Base-by-base conservation (phyloP, 2,888 invertebrate species). In the Mesodorylaimus sp. region DNA sequence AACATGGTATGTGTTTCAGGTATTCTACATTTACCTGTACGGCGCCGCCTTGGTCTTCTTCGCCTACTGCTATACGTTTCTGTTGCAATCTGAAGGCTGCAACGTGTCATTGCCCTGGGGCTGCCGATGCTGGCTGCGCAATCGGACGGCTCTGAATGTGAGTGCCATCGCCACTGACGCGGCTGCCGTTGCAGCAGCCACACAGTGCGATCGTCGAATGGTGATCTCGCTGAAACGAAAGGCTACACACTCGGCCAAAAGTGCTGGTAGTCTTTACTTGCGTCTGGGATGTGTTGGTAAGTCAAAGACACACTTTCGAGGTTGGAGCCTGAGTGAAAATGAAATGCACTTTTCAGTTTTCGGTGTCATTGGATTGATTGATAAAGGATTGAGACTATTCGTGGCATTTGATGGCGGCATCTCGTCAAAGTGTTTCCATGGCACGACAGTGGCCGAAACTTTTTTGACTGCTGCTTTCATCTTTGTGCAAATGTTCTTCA, bases 401-500 rank as follows among this genome's bases (percentile, higher is more conserved):
- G 79, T 83, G 43, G 88, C 87, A 73, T 87, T 91, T 68, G 91
- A 91, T 71, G 77, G 85, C 54, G 85, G 86, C 2, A 77, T 83
- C 60, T 10, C 27, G 10, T 85, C 87, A 1, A 81, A 81, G 1
- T 91, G 91, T 67, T 84, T 85, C 70, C 80, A 86, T 66, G 81
- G 88, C 53, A 73, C 89, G 52, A 79, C 82, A 57, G 89, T 87
- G 37, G 76, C 91, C 36, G 87, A 89, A 69, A 89, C 91, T 2
- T 76, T 89, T 47, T 75, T 91, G 38, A 89, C 89, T 70, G 84
- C 91, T 80, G 78, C 87, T 58, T 93, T 93, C 72, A 91, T 89
- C 27, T 91, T 93, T 65, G 85, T 88, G 80, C 91, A 93, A 72
- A 88, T 93, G 83, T 93, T 93, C 67, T 93, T 93, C 69, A 87